A percentile compares a stretch with the other conserved stretches of the same genome.
Evolutionary conservation across 2,888 invertebrate species (phyloP).

Genomic region (Antheraea yamamai): DNA sequence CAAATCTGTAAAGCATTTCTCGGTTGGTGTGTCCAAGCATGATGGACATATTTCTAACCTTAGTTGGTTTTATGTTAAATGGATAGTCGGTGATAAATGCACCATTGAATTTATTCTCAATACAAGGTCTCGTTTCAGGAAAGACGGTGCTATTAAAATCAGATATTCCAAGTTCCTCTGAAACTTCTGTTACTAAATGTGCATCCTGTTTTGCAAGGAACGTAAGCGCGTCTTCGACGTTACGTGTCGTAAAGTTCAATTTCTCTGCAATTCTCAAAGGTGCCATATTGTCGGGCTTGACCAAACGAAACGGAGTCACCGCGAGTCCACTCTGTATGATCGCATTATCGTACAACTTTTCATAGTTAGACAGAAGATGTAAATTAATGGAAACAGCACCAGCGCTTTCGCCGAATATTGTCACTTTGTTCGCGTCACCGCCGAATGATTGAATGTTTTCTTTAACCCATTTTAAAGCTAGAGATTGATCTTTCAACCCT

Average conservation of each 20-base stretch:
- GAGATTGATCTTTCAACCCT: constrained; percentile 46
- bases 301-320: not conserved
- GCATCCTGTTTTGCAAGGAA: constrained; percentile 7
- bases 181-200: not conserved
- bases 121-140: constrained; percentile 4
- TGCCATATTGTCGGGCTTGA: not conserved
- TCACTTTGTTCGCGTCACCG: constrained; percentile 36
- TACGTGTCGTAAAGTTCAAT: constrained; percentile 5
- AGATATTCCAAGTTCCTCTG: not conserved
- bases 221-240: constrained; percentile 7
- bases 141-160: not conserved
- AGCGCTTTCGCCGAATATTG: constrained; percentile 44
- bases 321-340: constrained; percentile 13
- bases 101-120: constrained; percentile 26
- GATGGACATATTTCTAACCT: constrained; percentile 24
- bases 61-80: constrained; percentile 29
- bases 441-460: constrained; percentile 47
- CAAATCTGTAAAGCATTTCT: constrained; percentile 31
- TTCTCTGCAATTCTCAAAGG: constrained; percentile 14
- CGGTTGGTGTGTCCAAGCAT: constrained; percentile 31
- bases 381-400: constrained; percentile 39
- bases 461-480: constrained; percentile 48
- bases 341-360: constrained; percentile 19
- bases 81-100: constrained; percentile 28
- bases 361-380: constrained; percentile 33